Base-by-base conservation (phyloP, 2,888 invertebrate species). In the Hyles lineata region DNA sequence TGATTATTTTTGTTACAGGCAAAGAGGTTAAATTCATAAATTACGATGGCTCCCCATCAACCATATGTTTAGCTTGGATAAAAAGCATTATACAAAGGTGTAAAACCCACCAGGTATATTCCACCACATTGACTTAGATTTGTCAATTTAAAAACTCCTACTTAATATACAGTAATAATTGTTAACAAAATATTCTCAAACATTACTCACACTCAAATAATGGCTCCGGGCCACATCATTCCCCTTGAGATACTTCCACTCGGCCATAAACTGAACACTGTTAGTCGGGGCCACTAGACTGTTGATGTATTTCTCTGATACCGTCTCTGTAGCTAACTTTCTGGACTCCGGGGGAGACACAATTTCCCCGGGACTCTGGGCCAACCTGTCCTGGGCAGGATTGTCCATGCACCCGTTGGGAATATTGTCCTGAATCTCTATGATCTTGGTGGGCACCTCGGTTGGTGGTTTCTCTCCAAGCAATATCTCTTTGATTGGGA, bases 211-310 rank as follows among this genome's bases (percentile, higher is more conserved):
- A 87, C 95, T 96, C 75, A 97, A 92, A 88, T 96, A 97, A 76
- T 95, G 87, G 79, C 95, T 95, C 81, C 95, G 94, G 29, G 95
- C 93, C 15, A 88, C 89, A n/a, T 87, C 84, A 35, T 92, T 90
- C 0, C 89, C 93, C 77, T 92, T 95, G 71, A 96, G 82, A 77
- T 92, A 91, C 80, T 95, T 96, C 97, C 97, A 97, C 70, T 94
- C 93, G 0, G 92, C 79, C 85, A 96, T 91, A 85, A 97, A 97
- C 81, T 97, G 96, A 11, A 97, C 96, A 72, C 96, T 96, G 74
- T 95, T 96, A 72, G 92, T 94, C 0, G 97, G 97, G 7, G 95
- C 79, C 25, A 86, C 84, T 76, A 90, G 74, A 60, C 80, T 83
- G 19, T 79, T 75, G 1, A 79, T 71, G 3, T 79, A 78, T 52